Evolutionary conservation across 2,113 vertebrate species (phyloP).

Genomic region (Psephotus haematonotus): DNA sequence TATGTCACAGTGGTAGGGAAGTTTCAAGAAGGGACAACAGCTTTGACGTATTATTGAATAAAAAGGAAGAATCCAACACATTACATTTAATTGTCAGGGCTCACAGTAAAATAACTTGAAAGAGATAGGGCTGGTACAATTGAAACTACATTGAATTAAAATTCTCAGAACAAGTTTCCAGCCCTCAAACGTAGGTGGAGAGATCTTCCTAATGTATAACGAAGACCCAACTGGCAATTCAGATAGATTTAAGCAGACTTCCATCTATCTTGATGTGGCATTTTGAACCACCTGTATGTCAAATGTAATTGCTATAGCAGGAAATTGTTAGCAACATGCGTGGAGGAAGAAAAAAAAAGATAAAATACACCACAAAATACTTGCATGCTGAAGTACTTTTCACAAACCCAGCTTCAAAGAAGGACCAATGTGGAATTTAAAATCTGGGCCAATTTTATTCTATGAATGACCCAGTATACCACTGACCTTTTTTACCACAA

Average conservation of each 20-base stretch:
- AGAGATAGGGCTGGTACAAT: neutral
- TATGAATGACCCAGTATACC: neutral
- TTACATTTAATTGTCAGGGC: neutral
- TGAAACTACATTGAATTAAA: neutral
- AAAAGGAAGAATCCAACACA: neutral
- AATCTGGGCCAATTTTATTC: neutral
- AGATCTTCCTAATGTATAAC: neutral
- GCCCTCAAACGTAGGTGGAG: neutral
- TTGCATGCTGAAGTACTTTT: neutral
- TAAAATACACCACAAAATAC: neutral
- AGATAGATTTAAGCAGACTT: neutral
- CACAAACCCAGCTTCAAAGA: neutral
- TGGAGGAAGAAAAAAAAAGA: neutral
- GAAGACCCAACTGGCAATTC: neutral
- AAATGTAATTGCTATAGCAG: neutral
- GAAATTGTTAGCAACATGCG: neutral
- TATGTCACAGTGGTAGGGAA: neutral
- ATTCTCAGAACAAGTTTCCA: neutral
- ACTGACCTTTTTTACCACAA: neutral
- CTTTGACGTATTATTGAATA: neutral
- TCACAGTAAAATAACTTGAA: neutral
- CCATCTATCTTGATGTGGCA: neutral
- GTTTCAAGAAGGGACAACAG: neutral
- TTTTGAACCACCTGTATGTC: neutral
- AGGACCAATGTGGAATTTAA: neutral